phyloP scores from a whole-genome alignment of 2,113 vertebrate species.

The Lepus americanus region DNA sequence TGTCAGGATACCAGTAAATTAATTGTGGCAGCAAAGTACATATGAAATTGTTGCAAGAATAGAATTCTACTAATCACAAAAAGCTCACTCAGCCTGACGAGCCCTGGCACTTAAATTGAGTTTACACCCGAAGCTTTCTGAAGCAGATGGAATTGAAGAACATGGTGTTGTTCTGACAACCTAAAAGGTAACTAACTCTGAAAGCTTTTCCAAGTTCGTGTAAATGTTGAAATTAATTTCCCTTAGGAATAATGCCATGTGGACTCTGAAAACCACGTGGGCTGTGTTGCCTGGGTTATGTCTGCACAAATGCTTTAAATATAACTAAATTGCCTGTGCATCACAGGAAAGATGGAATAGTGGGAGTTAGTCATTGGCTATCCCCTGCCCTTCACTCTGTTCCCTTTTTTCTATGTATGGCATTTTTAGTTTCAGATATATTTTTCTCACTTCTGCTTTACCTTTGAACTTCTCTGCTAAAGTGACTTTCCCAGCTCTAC shows the following conservation, averaged over 20 bases:
- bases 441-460: neutral
- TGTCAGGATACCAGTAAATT: neutral
- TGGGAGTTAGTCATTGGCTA: neutral
- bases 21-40: neutral
- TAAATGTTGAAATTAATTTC: neutral
- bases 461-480: neutral
- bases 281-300: neutral
- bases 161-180: neutral
- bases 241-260: neutral
- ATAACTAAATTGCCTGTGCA: neutral
- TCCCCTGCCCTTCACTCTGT: neutral
- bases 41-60: neutral
- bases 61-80: neutral
- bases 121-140: neutral
- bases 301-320: neutral
- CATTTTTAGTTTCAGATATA: neutral
- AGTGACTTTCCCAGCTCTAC: neutral
- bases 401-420: neutral
- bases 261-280: neutral
- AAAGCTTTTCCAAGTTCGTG: conserved; percentile 10
- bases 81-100: neutral
- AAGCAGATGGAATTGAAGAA: neutral
- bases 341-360: neutral
- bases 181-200: neutral
- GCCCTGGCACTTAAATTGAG: neutral